Base-by-base conservation (phyloP, 92 coral and sea anemone genomes). In the Heliopora coerulea region DNA sequence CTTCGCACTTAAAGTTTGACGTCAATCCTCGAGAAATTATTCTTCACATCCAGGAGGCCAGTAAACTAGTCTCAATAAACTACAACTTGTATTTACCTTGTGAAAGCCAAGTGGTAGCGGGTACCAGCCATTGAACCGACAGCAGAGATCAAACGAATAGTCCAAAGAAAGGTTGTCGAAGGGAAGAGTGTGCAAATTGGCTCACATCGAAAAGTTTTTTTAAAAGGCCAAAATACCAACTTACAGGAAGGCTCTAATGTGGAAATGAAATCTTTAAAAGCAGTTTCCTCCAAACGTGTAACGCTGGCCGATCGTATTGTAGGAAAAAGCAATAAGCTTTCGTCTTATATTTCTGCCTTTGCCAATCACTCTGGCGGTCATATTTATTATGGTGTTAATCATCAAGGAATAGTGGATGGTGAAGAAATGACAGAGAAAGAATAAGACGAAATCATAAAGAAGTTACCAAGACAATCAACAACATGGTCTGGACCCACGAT, bases 351-450 rank as follows among this genome's bases (percentile, higher is more conserved):
- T 26, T 79, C 83, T 12, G 83, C 78, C 20, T 68, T 79, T 68
- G 83, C 83, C 18, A 79, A 79, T 68, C 54, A 68, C 19, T 28
- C 49, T 50, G 82, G 82, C n/a, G 82, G 82, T 19, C 82, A 72
- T 42, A 28, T 78, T 31, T 78, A 63, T 50, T 64, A 72, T 30
- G 82, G 82, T 44, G 62, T 78, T 0, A 18, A 49, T 1, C 25
- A 78, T 17, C 59, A 56, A 28, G 78, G 78, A 34, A 26, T 35
- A 23, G 69, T 79, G 2, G 3, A 66, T 50, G 77, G 77, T 27
- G 76, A 66, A 18, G 15, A 1, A 32, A 31, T 27, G 75, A 78
- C 26, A 60, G 29, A 35, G 77, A 35, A 52, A 61, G 9, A 34
- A 79, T 67, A 68, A 68, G 41, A 28, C 27, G 21, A 19, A 30